Evolutionary conservation across 2,113 vertebrate genomes (phyloP).

Genomic region (Apodemus sylvaticus): DNA sequence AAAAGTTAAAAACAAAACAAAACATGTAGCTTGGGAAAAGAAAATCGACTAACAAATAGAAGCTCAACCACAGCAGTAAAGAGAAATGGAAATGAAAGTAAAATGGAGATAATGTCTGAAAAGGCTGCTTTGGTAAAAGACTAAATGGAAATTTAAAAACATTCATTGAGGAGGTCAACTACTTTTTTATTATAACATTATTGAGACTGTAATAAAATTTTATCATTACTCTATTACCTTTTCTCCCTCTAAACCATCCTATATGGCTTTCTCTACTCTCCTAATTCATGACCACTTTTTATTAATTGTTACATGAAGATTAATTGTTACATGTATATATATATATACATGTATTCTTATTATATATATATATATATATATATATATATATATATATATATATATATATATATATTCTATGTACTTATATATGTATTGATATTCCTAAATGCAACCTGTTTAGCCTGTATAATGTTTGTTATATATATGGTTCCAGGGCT

Average conservation of each 20-base stretch:
- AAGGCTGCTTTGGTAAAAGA: neutral
- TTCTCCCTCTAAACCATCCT: neutral
- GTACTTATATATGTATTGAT: neutral
- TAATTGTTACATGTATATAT: neutral
- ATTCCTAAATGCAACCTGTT: neutral
- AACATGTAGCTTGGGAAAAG: neutral
- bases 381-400: no score
- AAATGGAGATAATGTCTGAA: neutral
- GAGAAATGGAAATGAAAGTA: neutral
- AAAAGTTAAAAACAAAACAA: neutral
- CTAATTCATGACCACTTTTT: neutral
- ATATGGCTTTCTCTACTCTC: neutral
- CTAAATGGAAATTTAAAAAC: neutral
- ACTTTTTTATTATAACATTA: neutral
- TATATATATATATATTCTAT: no score
- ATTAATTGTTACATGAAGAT: neutral
- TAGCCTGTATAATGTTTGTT: neutral
- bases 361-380: no score
- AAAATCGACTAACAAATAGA: neutral
- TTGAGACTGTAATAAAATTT: neutral
- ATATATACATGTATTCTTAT: no score
- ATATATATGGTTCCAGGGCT: neutral
- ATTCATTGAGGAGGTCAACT: neutral
- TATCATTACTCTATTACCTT: neutral
- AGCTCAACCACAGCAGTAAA: neutral